phyloP scores from a whole-genome alignment of 2,113 vertebrate genomes.

The Syngnathus floridae region DNA sequence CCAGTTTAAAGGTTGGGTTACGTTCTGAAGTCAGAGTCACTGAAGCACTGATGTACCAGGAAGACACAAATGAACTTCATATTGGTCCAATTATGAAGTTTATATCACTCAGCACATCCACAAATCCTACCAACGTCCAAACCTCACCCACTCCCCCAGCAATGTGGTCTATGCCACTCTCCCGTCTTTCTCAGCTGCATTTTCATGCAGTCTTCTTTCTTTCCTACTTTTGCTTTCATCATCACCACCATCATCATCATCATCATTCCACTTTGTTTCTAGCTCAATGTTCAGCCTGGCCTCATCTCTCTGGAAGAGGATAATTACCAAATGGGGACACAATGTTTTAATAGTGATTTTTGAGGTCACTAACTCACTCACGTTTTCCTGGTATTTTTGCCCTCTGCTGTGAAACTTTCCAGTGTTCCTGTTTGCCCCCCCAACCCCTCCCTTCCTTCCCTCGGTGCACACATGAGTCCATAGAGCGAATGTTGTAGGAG shows the following conservation, averaged over 20 bases:
- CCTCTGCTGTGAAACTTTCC: slow-evolving; percentile 34
- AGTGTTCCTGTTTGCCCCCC: slow-evolving; percentile 14
- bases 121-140: slow-evolving; percentile 73
- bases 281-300: slow-evolving; percentile 61
- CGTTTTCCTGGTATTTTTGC: slow-evolving; percentile 47
- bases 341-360: slow-evolving; percentile 54
- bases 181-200: slow-evolving; percentile 21
- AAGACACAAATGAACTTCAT: not conserved
- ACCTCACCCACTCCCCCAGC: slow-evolving; percentile 67
- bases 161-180: slow-evolving; percentile 60
- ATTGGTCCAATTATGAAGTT: not conserved
- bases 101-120: slow-evolving; percentile 43
- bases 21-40: not conserved
- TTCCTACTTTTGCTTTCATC: slow-evolving; percentile 37
- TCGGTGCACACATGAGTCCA: slow-evolving; percentile 34
- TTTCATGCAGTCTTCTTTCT: slow-evolving; percentile 45
- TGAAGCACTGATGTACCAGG: not conserved
- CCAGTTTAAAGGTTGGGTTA: not conserved
- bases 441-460: not conserved
- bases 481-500: slow-evolving; percentile 41
- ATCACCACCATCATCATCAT: slow-evolving; percentile 28
- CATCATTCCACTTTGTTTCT: slow-evolving; percentile 60
- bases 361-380: slow-evolving; percentile 52
- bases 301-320: slow-evolving; percentile 60
- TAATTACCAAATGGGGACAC: slow-evolving; percentile 67